Evolutionary conservation across 2,888 invertebrate genomes (phyloP).

Genomic region (Cancer borealis): DNA sequence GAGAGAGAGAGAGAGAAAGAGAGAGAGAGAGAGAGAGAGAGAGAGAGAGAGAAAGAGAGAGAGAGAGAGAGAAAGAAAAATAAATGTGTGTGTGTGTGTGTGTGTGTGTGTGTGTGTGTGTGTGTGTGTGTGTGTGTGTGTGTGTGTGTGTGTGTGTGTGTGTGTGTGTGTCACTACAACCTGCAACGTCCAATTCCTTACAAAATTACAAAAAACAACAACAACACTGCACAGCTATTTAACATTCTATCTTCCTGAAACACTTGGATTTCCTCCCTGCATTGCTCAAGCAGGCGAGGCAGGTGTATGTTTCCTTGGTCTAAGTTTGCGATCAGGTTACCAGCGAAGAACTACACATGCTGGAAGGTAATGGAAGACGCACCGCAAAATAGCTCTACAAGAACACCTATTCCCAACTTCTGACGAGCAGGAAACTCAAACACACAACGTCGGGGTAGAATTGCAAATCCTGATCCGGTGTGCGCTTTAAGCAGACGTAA

Average conservation of each 20-base stretch:
- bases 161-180: background rate
- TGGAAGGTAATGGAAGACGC: slow-evolving; percentile 22
- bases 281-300: background rate
- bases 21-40: no score
- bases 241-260: background rate
- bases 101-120: no score
- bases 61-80: no score
- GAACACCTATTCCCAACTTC: background rate
- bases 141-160: background rate
- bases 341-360: slow-evolving; percentile 1
- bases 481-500: slow-evolving; percentile 26
- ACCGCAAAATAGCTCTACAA: background rate
- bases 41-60: no score
- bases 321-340: background rate
- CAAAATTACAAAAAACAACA: background rate
- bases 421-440: slow-evolving; percentile 4
- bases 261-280: background rate
- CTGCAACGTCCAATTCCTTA: background rate
- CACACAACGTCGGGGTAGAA: background rate
- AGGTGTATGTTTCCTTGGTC: background rate
- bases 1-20: slow-evolving; percentile 9
- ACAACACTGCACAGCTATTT: background rate
- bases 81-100: no score
- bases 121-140: no score
- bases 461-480: background rate